phyloP scores from a whole-genome alignment of 2,888 invertebrate genomes.

The Drosophila falleni region DNA sequence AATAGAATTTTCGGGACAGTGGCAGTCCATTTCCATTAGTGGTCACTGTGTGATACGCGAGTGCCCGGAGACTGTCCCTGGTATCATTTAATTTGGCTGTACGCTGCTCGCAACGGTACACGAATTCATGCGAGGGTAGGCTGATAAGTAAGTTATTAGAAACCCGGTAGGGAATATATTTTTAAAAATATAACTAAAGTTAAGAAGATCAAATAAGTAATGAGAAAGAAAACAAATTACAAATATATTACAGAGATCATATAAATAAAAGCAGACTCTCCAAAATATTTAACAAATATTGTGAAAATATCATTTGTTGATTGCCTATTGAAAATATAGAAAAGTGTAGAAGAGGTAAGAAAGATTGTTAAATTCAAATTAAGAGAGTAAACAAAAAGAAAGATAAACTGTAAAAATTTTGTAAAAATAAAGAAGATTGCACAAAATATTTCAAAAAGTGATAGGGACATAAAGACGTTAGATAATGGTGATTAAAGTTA shows the following conservation, averaged over 20 bases:
- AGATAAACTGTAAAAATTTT: background rate
- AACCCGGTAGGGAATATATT: background rate
- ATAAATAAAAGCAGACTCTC: too few species aligned
- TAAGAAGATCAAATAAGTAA: background rate
- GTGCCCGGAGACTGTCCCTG: conserved; percentile 20
- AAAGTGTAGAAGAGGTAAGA: too few species aligned
- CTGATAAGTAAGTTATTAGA: background rate
- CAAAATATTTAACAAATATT: too few species aligned
- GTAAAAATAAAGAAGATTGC: background rate
- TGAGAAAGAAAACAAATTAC: background rate
- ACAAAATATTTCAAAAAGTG: too few species aligned
- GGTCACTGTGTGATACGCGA: conserved; percentile 25
- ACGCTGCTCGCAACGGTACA: conserved; percentile 10
- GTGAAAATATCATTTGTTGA: too few species aligned
- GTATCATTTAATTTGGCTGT: conserved; percentile 59
- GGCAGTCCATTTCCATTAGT: conserved; percentile 74
- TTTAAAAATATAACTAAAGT: background rate
- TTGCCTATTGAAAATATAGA: too few species aligned
- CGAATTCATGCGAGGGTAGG: background rate
- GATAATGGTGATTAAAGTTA: too few species aligned
- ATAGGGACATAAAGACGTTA: too few species aligned
- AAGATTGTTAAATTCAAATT: background rate
- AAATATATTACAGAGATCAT: background rate
- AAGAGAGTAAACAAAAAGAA: background rate
- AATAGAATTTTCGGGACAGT: conserved; percentile 63